These are phyloP conservation scores for Onthophagus taurus DNA, from an alignment of 1,140 invertebrate genomes.

Conservation along the genomic window DNA sequence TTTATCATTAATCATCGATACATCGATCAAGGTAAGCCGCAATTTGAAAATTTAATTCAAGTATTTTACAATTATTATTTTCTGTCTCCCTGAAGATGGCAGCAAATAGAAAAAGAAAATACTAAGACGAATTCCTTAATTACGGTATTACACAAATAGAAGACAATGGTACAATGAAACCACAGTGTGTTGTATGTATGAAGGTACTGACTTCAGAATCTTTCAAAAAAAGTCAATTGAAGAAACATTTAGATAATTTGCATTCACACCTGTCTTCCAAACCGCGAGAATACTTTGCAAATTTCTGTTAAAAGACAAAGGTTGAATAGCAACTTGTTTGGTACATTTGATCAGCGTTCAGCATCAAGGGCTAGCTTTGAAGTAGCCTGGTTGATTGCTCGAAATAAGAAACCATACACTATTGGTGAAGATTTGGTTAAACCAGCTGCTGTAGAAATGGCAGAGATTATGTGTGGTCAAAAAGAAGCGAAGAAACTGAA, in stretches of 20 bases:
- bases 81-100: too few relatives aligned
- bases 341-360: constrained; percentile 23
- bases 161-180: constrained; percentile 23
- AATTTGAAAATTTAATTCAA: constrained; percentile 22
- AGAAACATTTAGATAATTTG: constrained; percentile 22
- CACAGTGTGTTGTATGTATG: constrained; percentile 24
- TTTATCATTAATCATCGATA: constrained; percentile 18
- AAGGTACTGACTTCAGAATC: constrained; percentile 23
- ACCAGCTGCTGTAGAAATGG: constrained; percentile 19
- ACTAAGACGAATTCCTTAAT: constrained; percentile 22
- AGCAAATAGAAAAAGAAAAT: constrained; percentile 24
- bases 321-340: constrained; percentile 20
- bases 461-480: constrained; percentile 18
- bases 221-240: constrained; percentile 25
- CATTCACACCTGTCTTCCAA: constrained; percentile 19
- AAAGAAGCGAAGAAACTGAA: constrained; percentile 24
- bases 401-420: constrained; percentile 22
- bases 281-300: constrained; percentile 21
- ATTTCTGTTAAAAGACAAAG: constrained; percentile 21
- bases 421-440: constrained; percentile 21
- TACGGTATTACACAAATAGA: constrained; percentile 21
- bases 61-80: constrained; percentile 21
- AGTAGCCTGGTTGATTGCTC: constrained; percentile 22
- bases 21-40: constrained; percentile 21
- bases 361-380: too few relatives aligned